These are phyloP conservation scores for Drosophila saltans DNA, from an alignment of 1,140 invertebrate genomes.

Conservation along the genomic window DNA sequence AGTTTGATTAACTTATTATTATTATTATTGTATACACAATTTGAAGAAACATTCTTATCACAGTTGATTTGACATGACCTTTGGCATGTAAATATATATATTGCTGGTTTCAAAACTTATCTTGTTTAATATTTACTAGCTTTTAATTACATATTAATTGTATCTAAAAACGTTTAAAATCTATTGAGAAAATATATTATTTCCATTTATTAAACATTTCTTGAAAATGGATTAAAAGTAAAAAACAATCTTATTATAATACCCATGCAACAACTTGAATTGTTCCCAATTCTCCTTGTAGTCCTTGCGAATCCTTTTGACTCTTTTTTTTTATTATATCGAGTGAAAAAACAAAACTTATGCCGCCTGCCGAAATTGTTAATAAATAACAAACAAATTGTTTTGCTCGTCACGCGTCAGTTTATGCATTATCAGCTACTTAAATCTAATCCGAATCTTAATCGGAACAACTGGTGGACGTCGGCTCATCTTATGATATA, in stretches of 20 bases:
- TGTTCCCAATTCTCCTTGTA: not conserved
- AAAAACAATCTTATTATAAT: not conserved
- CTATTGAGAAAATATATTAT: too few species aligned
- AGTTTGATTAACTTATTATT: constrained; percentile 78
- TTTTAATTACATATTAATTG: too few species aligned
- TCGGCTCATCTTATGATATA: constrained; percentile 38
- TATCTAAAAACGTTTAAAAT: too few species aligned
- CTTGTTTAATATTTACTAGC: too few species aligned
- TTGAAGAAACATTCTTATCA: constrained; percentile 18
- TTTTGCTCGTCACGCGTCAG: constrained; percentile 47
- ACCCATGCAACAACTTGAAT: not conserved
- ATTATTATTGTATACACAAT: constrained; percentile 4
- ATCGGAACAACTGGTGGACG: constrained; percentile 19
- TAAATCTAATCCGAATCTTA: constrained; percentile 35
- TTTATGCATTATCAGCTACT: constrained; percentile 53
- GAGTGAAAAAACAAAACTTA: constrained; percentile 30
- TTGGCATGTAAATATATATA: too few species aligned
- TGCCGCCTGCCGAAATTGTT: constrained; percentile 35
- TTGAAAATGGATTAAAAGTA: too few species aligned
- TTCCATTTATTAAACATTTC: too few species aligned
- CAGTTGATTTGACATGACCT: too few species aligned
- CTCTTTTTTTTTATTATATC: not conserved
- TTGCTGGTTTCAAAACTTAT: too few species aligned
- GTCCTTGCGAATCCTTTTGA: not conserved
- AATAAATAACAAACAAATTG: constrained; percentile 49